phyloP scores from a whole-genome alignment of 1,140 invertebrate species.

The Sarcophaga peregrina region DNA sequence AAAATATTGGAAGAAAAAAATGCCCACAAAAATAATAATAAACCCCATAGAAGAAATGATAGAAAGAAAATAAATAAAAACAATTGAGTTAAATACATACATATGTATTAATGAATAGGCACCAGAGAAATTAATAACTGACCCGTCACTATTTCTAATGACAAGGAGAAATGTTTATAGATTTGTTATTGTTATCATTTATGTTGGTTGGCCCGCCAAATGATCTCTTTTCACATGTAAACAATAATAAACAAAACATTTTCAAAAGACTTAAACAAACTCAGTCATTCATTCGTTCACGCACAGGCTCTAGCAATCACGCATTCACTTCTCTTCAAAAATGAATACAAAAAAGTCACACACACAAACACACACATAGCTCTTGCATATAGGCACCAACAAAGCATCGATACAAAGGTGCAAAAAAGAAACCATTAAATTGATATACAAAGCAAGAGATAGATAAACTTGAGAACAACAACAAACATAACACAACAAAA shows the following conservation, averaged over 20 bases:
- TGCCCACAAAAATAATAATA: neutral
- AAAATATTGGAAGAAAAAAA: constrained; percentile 5
- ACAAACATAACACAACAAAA: neutral
- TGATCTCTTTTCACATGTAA: neutral
- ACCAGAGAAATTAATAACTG: constrained; percentile 1
- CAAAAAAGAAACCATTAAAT: constrained; percentile 2
- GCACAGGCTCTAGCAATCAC: no score
- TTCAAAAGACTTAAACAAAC: no score
- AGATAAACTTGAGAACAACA: neutral
- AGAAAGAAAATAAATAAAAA: neutral
- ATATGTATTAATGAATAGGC: neutral
- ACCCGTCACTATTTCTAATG: neutral
- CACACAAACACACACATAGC: no score
- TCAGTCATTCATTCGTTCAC: no score
- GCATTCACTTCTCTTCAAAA: no score
- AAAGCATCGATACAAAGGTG: neutral
- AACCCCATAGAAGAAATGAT: neutral
- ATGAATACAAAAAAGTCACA: no score
- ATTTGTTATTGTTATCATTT: neutral
- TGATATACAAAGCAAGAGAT: neutral
- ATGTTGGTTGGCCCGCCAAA: neutral
- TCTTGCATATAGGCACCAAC: no score
- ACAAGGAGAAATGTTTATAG: neutral
- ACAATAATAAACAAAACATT: constrained; percentile 11
- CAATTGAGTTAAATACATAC: no score